Base-by-base conservation (phyloP, 2,888 invertebrate genomes). In the Agrilus biguttatus region DNA sequence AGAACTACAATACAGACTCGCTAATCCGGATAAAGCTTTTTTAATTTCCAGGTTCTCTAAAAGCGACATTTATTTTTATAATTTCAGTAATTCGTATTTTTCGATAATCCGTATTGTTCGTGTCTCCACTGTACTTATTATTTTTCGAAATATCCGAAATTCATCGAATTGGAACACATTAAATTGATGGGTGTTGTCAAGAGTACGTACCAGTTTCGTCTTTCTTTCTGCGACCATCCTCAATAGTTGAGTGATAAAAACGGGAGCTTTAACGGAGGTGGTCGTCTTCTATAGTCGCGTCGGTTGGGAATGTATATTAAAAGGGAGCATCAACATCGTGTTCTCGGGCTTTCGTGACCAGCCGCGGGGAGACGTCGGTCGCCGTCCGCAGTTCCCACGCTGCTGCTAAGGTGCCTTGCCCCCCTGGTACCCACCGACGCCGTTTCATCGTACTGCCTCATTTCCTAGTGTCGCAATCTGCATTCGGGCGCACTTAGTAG, bases 281-380 rank as follows among this genome's bases (percentile, higher is more conserved):
- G 56, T 56, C 52, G 51, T 50, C 48, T 49, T 51, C 49, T 28
- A 28, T 28, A 10, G 8, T 28, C 28, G 28, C 28, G 28, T 28
- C 28, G 28, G 28, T 28, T 28, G 28, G 53, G 49, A 51, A 53
- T 51, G 51, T 55, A 53, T 54, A 61, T 55, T 61, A 60, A 61
- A 61, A 62, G 60, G 60, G 61, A 61, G 54, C 55, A 56, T 54
- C 49, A 50, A 56, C 59, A 57, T 62, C 62, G 61, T 61, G 62
- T 61, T 60, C 59, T 60, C 61, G 62, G 60, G 62, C 61, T 62
- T 56, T 64, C 65, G 64, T 63, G 64, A 65, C 64, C 59, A 51
- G 61, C 59, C 59, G 63, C 61, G 62, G 63, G 58, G 61, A 61
- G 60, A 56, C 55, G 60, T 58, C 54, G 52, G 57, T 53, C 55